These are phyloP conservation scores for Drosophila austrosaltans DNA, from an alignment of 2,888 invertebrate genomes.

Conservation along the genomic window DNA sequence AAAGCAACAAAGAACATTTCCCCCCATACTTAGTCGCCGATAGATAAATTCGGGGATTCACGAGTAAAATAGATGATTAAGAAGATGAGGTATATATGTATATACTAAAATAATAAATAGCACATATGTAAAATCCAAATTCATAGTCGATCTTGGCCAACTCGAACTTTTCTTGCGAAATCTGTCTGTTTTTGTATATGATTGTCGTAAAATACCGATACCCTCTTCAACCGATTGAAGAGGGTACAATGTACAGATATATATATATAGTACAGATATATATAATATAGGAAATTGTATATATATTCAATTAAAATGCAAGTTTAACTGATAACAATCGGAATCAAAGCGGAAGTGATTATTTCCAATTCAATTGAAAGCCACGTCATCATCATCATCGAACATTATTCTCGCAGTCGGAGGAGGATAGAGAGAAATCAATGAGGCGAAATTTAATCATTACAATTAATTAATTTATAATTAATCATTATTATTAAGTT, in stretches of 20 bases:
- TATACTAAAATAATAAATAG: no score
- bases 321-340: conserved; percentile 15
- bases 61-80: no score
- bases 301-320: conserved; percentile 2
- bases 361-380: not conserved
- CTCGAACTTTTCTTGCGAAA: no score
- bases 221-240: no score
- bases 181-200: no score
- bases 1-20: not conserved
- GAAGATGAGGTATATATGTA: no score
- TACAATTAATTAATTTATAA: conserved; percentile 1
- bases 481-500: not conserved
- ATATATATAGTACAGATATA: not conserved
- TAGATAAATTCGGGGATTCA: no score
- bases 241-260: not conserved
- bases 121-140: no score
- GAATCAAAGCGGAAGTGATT: conserved; percentile 19
- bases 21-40: no score
- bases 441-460: conserved; percentile 22
- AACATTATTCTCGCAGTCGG: not conserved
- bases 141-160: no score
- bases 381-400: not conserved
- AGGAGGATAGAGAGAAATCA: not conserved
- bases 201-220: no score
- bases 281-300: not conserved